These are phyloP conservation scores for Prunella fulvescens DNA, from an alignment of 2,113 vertebrate species.

Conservation along the genomic window DNA sequence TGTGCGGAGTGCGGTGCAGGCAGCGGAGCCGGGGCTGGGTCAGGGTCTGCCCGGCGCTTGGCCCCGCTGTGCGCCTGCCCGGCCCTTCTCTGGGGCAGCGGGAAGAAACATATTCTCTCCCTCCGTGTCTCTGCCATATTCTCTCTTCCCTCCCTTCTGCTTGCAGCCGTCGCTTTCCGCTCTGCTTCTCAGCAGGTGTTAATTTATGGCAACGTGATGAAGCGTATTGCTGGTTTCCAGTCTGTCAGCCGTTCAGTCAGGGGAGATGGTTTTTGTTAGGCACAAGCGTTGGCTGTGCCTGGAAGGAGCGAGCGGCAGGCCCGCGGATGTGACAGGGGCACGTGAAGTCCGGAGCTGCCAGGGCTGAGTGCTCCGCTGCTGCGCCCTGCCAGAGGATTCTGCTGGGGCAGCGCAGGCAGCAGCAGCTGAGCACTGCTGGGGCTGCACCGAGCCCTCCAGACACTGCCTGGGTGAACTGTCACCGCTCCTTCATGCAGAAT, in stretches of 20 bases:
- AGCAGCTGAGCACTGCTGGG: background rate
- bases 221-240: background rate
- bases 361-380: background rate
- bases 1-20: background rate
- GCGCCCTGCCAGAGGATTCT: background rate
- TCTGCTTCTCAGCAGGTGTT: conserved; percentile 8
- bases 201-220: background rate
- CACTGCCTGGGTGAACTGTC: rapidly evolving
- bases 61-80: background rate
- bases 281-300: background rate
- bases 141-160: background rate
- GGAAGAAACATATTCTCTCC: background rate
- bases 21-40: background rate
- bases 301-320: background rate
- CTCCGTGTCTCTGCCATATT: background rate
- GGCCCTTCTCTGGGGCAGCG: background rate
- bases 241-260: background rate
- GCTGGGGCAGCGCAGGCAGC: background rate
- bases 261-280: background rate
- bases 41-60: background rate
- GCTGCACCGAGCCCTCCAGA: background rate
- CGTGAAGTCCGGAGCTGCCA: background rate
- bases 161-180: background rate
- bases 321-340: rapidly evolving
- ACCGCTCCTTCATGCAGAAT: rapidly evolving